Percentiles rank a stretch among this genome's conserved stretches.
Conservation (phyloP, 2,797 vertebrate genomes). For the Enoplosus armatus region DNA sequence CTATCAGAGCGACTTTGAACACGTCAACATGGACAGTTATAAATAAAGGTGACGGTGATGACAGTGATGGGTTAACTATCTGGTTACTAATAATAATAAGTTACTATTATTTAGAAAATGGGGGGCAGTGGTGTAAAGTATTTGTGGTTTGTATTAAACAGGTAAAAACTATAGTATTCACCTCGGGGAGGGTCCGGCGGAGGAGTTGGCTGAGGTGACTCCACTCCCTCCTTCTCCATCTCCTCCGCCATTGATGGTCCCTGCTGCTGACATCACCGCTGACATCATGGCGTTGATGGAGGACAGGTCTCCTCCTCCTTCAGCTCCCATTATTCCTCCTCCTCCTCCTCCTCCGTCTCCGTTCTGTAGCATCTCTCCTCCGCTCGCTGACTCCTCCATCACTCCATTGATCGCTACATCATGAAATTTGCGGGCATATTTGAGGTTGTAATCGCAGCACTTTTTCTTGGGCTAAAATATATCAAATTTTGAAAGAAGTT, state of each 20-base stretch:
- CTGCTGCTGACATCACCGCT: constrained; percentile 89
- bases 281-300: constrained; percentile 96
- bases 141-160: no score
- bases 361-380: constrained; percentile 59
- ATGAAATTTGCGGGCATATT: no score
- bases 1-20: no score
- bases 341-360: constrained; percentile 56
- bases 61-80: no score
- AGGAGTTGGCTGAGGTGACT: constrained; percentile 63
- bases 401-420: constrained; percentile 38
- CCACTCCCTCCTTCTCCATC: constrained; percentile 69
- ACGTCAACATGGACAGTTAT: no score
- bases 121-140: no score
- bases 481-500: rapidly evolving
- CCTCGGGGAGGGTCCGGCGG: constrained; percentile 73
- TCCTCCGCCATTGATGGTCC: constrained; percentile 85
- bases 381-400: constrained; percentile 38
- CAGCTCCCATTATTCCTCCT: constrained; percentile 38
- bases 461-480: rapidly evolving
- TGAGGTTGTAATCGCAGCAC: rapidly evolving
- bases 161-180: neutral
- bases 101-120: no score
- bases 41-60: no score
- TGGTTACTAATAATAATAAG: no score
- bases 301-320: constrained; percentile 89